These are phyloP conservation scores for Zaprionus africanus DNA, from an alignment of 1,140 invertebrate species.

Conservation along the genomic window DNA sequence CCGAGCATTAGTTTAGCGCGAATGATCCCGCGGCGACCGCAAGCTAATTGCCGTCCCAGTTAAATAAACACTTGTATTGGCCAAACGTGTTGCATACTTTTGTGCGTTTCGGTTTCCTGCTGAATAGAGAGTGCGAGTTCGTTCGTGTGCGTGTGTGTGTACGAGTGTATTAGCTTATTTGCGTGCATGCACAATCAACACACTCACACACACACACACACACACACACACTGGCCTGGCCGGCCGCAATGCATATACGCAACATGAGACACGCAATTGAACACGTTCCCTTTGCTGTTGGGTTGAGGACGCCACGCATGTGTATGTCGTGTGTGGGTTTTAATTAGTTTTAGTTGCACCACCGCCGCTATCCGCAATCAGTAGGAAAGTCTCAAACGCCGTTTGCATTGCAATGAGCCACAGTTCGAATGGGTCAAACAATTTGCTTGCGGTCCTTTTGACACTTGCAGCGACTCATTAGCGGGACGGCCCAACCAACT, in stretches of 20 bases:
- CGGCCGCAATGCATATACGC: neutral
- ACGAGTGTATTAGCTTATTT: neutral
- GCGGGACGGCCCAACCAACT: constrained; percentile 4
- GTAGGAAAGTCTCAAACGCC: constrained; percentile 44
- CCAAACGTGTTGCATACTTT: constrained; percentile 36
- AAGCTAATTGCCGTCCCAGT: constrained; percentile 49
- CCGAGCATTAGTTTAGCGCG: neutral
- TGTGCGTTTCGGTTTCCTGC: constrained; percentile 22
- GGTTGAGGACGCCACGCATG: neutral
- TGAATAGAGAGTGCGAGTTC: neutral
- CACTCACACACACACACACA: neutral
- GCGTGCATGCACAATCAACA: constrained; percentile 44
- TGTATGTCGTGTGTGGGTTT: constrained; percentile 40
- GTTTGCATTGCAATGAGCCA: constrained; percentile 63
- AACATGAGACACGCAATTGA: constrained; percentile 10
- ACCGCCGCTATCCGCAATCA: constrained; percentile 43
- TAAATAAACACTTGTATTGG: constrained; percentile 54
- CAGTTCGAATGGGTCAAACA: constrained; percentile 41
- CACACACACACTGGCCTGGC: neutral
- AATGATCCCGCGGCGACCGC: constrained; percentile 42
- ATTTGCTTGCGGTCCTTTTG: constrained; percentile 70
- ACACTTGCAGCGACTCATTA: constrained; percentile 47
- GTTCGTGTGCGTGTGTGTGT: constrained; percentile 7
- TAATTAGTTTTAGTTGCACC: constrained; percentile 69
- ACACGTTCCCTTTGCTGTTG: constrained; percentile 1